Conservation (phyloP, 2,113 vertebrate species). For the Mesembrinibis cayennensis region DNA sequence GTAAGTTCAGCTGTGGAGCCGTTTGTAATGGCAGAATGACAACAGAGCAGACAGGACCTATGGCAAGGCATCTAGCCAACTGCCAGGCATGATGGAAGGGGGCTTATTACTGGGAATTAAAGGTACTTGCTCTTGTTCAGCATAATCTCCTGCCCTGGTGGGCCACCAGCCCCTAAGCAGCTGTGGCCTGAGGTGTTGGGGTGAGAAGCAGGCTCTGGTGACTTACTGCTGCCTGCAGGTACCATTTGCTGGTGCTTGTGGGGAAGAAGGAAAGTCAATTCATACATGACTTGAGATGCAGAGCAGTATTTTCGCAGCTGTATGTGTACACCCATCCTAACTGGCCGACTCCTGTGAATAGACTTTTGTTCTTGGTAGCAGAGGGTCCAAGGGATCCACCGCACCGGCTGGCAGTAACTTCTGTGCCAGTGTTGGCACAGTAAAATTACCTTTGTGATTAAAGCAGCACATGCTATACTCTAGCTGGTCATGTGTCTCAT, state of each 20-base stretch:
- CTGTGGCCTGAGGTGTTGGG: background rate
- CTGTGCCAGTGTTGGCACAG: background rate
- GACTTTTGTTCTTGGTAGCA: background rate
- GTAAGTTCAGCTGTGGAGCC: background rate
- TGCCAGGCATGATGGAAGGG: background rate
- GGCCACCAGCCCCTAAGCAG: background rate
- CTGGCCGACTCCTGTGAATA: background rate
- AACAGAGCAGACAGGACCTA: background rate
- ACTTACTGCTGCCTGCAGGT: background rate
- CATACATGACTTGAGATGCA: background rate
- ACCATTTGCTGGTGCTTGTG: background rate
- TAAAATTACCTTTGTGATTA: background rate
- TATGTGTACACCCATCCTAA: background rate
- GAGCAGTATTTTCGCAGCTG: background rate
- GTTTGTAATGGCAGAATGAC: background rate
- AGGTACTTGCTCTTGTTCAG: background rate
- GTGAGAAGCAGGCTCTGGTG: rapidly evolving
- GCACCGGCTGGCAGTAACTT: background rate
- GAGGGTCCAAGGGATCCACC: background rate
- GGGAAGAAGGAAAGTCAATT: background rate
- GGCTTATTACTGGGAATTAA: background rate
- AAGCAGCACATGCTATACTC: background rate
- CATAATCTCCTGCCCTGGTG: background rate
- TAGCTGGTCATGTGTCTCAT: background rate
- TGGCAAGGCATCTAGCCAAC: background rate